Conservation (phyloP, 2,113 vertebrate species). For the Cariama cristata region DNA sequence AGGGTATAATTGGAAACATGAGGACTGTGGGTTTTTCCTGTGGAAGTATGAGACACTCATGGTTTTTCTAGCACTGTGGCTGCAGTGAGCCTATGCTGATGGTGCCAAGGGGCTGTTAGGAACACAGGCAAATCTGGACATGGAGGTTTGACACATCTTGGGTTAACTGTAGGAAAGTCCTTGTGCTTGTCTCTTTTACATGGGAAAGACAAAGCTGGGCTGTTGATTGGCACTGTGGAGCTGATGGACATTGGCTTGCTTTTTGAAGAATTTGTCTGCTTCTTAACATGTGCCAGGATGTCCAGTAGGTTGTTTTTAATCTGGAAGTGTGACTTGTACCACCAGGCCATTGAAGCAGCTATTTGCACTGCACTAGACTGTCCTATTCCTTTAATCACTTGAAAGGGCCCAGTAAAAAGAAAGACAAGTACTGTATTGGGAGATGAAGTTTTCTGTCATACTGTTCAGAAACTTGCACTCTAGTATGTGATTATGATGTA, state of each 20-base stretch:
- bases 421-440: neutral
- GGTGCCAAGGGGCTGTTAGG: neutral
- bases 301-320: neutral
- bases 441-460: neutral
- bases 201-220: neutral
- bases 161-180: neutral
- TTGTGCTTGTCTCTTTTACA: neutral
- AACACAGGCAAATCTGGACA: neutral
- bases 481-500: neutral
- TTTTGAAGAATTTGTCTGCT: neutral
- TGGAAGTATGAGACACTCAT: rapidly evolving
- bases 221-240: neutral
- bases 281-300: neutral
- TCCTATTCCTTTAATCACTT: neutral
- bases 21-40: neutral
- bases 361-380: neutral
- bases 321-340: neutral
- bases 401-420: neutral
- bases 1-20: neutral
- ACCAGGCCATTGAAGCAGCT: neutral
- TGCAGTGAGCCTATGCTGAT: neutral
- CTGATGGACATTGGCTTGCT: neutral
- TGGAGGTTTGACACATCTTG: neutral
- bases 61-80: neutral
- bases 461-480: neutral